Conservation (phyloP, 2,888 invertebrate species). For the Thecophora atra region DNA sequence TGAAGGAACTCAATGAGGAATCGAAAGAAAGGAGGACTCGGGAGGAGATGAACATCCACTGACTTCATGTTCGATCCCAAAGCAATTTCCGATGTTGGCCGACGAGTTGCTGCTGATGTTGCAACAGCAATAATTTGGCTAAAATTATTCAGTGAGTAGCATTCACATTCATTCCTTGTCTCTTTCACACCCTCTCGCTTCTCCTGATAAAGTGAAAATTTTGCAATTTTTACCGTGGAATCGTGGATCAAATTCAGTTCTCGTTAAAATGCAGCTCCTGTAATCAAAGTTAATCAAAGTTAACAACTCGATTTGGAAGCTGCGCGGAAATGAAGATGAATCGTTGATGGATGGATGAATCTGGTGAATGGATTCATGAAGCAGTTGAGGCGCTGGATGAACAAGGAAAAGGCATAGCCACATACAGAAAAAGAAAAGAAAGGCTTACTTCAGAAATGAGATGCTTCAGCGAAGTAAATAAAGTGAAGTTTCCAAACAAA, state of each 20-base stretch:
- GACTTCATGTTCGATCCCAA: not conserved
- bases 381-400: not conserved
- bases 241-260: not conserved
- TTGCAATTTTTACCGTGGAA: not conserved
- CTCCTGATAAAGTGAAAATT: not conserved
- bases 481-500: conserved; percentile 9
- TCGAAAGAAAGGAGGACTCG: too few relatives aligned
- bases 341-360: not conserved
- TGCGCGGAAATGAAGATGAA: not conserved
- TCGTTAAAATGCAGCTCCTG: conserved; percentile 22
- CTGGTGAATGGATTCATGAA: not conserved
- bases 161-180: not conserved
- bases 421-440: too few relatives aligned
- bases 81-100: not conserved
- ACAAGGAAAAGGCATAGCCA: too few relatives aligned
- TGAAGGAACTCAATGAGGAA: too few relatives aligned
- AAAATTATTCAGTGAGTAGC: conserved; percentile 8
- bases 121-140: conserved; percentile 6
- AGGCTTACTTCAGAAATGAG: too few relatives aligned
- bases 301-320: conserved; percentile 42
- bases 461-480: not conserved
- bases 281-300: conserved; percentile 8
- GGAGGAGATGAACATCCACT: too few relatives aligned
- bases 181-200: too few relatives aligned
- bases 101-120: not conserved